Evolutionary conservation across 2,888 invertebrate species (phyloP), one percentile per base, ranked within the genome.

Genomic region (Cartodere bifasciata): DNA sequence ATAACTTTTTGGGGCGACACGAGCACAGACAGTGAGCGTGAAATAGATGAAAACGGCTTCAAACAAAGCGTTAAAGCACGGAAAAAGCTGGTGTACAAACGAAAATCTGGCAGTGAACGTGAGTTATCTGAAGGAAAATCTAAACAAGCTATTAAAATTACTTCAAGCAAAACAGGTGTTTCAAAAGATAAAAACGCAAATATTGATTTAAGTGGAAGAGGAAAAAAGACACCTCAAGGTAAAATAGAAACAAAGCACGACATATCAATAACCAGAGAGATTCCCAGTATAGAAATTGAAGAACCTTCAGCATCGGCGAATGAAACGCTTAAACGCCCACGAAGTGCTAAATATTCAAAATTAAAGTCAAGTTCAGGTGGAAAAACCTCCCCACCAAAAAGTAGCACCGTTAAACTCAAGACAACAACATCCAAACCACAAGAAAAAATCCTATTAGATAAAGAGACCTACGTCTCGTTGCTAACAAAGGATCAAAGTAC

Each of bases 21-120:
- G 3, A 55, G 52, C 32, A 49, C 54, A 1, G 55, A 53, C 14
- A 56, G 52, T 25, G 57, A 55, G 35, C 23, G 39, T 16, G 44
- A 47, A 41, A 44, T 39, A 21, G 44, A 43, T 6, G 47, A 48
- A 34, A 40, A 43, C 16, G 43, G 43, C 15, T 42, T 41, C 13
- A 39, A 43, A 24, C 54, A 43, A 49, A 62, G 58, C 32, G 63
- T 43, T 44, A 58, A 47, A 52, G 50, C 41, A 41, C 33, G 32
- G 42, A 46, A 37, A 34, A 47, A 41, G 31, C n/a, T n/a, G n/a
- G n/a, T n/a, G n/a, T n/a, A n/a, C n/a, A n/a, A n/a, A n/a, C n/a
- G n/a, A n/a, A n/a, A n/a, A n/a, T n/a, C n/a, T n/a, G n/a, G n/a
- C n/a, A n/a, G n/a, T n/a, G n/a, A n/a, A n/a, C n/a, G n/a, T n/a